Evolutionary conservation across 2,113 vertebrate genomes (phyloP), one percentile per base, ranked within the genome.

Genomic region (Prolemur simus): DNA sequence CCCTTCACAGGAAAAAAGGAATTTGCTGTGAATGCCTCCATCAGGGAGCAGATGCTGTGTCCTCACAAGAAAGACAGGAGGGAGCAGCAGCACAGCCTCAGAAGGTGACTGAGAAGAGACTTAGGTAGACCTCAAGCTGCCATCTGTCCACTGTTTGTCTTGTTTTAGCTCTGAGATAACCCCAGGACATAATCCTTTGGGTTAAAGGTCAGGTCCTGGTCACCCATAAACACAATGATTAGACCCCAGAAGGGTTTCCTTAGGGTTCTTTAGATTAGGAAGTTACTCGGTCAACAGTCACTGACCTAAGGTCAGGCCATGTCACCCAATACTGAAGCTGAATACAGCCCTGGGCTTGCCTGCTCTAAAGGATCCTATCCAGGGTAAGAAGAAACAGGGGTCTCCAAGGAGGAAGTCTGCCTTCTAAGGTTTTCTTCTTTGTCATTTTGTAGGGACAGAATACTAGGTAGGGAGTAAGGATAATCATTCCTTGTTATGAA

Each of bases 181-280:
- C 13, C 15, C 12, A 39, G 54, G 54, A 85, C 52, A 64, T 45
- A 64, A 78, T 82, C 42, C 32, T 80, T 32, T 4, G 45, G 83
- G 82, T 25, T 81, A 87, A 91, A 96, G 91, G 68, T 29, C 77
- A 90, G 81, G 71, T 39, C 25, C 80, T 56, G 29, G 29, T 82
- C 60, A 77, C 45, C 45, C 85, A 47, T 69, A 86, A 96, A 86
- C 34, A 85, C 78, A 42, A 14, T 8, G 47, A 58, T 66, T 63
- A 68, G 69, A 66, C 39, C 13, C 32, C 29, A 90, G 42, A 82
- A 87, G 80, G 80, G 42, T 52, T 94, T 83, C 56, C 74, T 83
- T 29, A 63, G 52, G 37, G 56, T 47, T 68, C 54, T 69, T 94
- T 21, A 91, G 73, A 91, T 88, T 58, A 97, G 49, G 37, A 87